Evolutionary conservation across 1,140 invertebrate genomes (phyloP).

Genomic region (Atta cephalotes): DNA sequence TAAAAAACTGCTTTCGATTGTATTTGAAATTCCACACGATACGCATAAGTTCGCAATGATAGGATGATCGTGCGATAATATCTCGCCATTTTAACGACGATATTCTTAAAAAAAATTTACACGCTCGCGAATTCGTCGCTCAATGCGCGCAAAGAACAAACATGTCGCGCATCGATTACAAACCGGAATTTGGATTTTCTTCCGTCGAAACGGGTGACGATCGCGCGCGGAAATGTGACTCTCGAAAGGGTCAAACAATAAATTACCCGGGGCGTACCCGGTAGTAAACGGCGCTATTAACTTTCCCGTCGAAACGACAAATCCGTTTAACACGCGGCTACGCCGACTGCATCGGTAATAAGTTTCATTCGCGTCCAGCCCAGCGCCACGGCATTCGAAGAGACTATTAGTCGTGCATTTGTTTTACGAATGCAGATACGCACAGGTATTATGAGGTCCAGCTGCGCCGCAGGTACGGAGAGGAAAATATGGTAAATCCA

Average conservation of each 20-base stretch:
- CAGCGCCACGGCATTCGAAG: conserved; percentile 43
- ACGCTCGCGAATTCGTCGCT: not conserved
- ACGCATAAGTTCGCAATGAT: conserved; percentile 21
- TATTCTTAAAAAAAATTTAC: conserved; percentile 34
- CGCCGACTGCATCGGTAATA: conserved; percentile 66
- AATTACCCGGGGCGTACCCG: conserved; percentile 60
- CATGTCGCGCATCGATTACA: conserved; percentile 48
- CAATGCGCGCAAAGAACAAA: conserved; percentile 25
- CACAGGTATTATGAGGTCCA: conserved; percentile 59
- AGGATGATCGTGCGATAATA: not conserved
- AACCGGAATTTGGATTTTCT: conserved; percentile 52
- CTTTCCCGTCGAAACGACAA: conserved; percentile 69
- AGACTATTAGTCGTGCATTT: conserved; percentile 62
- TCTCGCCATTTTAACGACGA: conserved; percentile 17
- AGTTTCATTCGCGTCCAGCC: conserved; percentile 57
- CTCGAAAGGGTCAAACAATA: conserved; percentile 65
- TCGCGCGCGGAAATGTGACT: conserved; percentile 49
- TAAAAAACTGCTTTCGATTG: conserved; percentile 16
- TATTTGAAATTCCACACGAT: conserved; percentile 16
- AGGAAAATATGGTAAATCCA: conserved; percentile 67
- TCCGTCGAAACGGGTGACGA: conserved; percentile 49
- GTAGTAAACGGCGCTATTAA: conserved; percentile 71
- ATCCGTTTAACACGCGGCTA: conserved; percentile 67
- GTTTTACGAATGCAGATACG: conserved; percentile 68
- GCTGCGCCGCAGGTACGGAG: conserved; percentile 14